These are phyloP conservation scores for Eupithecia exiguata DNA, from an alignment of 2,888 invertebrate species.

Conservation along the genomic window DNA sequence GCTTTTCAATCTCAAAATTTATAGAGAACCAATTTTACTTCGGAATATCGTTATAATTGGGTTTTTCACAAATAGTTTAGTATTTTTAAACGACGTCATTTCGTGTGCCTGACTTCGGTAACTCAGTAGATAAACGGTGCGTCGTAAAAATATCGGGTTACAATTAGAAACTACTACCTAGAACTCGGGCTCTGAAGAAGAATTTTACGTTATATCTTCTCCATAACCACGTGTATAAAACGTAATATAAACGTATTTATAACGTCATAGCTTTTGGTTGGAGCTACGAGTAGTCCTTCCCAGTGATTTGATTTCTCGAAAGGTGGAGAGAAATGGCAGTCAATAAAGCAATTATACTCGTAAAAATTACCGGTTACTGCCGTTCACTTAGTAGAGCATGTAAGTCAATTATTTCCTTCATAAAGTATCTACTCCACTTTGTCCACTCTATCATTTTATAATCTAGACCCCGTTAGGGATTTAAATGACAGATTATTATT, in stretches of 20 bases:
- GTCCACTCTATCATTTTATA: constrained; percentile 7
- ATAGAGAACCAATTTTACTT: no score
- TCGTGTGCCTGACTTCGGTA: not conserved
- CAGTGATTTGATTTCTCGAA: not conserved
- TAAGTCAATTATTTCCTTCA: constrained; percentile 7
- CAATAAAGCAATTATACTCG: not conserved
- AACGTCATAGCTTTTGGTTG: not conserved
- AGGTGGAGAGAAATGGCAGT: not conserved
- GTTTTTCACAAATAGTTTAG: no score
- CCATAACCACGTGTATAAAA: no score
- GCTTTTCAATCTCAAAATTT: no score
- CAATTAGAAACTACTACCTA: no score
- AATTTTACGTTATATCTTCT: not conserved
- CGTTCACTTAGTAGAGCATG: not conserved
- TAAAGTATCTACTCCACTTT: not conserved
- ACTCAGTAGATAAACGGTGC: not conserved
- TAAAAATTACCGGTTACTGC: not conserved
- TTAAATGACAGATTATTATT: not conserved
- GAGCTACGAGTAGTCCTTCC: not conserved
- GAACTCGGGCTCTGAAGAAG: not conserved
- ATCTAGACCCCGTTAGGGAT: not conserved
- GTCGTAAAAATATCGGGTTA: not conserved
- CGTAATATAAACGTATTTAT: no score
- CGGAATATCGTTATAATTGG: no score
- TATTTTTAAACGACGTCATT: not conserved